Evolutionary conservation across 1,140 invertebrate genomes (phyloP).

Genomic region (Drosophila saltans): DNA sequence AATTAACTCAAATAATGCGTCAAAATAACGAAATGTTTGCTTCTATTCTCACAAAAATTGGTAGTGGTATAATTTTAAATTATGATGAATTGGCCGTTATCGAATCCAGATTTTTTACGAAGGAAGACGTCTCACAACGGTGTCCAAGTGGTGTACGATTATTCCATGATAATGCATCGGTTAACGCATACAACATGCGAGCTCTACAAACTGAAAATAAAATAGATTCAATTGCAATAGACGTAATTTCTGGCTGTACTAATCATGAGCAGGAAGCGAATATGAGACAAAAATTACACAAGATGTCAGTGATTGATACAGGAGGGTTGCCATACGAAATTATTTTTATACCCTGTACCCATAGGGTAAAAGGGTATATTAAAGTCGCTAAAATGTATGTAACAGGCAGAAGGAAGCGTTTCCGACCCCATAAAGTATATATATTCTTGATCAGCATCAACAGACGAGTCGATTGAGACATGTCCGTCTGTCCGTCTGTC

Average conservation of each 20-base stretch:
- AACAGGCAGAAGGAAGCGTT: too few relatives aligned
- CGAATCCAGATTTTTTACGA: background rate
- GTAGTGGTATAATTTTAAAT: background rate
- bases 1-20: background rate
- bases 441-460: too few relatives aligned
- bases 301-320: background rate
- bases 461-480: too few relatives aligned
- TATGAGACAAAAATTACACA: background rate
- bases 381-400: too few relatives aligned
- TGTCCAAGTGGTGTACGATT: background rate
- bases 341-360: background rate
- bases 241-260: background rate
- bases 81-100: background rate
- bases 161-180: background rate
- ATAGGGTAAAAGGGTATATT: too few relatives aligned
- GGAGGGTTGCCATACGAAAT: constrained; percentile 11
- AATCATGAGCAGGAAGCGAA: background rate
- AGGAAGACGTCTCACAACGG: background rate
- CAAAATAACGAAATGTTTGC: background rate
- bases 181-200: background rate
- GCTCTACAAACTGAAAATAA: background rate
- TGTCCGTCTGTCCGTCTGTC: too few relatives aligned
- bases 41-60: background rate
- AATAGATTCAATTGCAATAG: background rate
- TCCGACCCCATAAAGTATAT: too few relatives aligned